A percentile compares a stretch with the other conserved stretches of the same genome.
These are phyloP conservation scores for Mus caroli DNA, from an alignment of 2,797 vertebrate species.

Conservation along the genomic window DNA sequence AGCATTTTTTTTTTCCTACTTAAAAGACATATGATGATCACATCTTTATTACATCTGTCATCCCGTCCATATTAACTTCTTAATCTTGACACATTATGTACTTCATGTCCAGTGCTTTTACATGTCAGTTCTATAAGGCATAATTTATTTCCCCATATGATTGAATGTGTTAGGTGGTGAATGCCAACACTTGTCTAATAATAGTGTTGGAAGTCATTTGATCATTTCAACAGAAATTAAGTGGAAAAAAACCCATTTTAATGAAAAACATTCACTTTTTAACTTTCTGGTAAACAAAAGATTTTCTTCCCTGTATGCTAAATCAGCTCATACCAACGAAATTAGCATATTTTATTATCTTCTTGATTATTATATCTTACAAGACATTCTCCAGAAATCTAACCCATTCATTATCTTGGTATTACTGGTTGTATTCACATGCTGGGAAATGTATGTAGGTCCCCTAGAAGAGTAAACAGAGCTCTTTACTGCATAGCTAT, in stretches of 20 bases:
- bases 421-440: background rate
- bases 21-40: background rate
- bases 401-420: background rate
- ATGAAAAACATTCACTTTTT: background rate
- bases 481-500: background rate
- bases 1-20: background rate
- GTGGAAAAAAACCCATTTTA: background rate
- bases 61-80: background rate
- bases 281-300: background rate
- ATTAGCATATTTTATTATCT: background rate
- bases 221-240: conserved; percentile 13
- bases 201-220: background rate
- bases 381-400: background rate
- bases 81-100: background rate
- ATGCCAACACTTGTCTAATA: background rate
- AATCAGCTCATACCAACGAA: background rate
- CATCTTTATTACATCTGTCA: background rate
- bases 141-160: background rate
- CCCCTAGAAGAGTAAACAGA: background rate
- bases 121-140: background rate
- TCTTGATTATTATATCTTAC: background rate
- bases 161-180: background rate
- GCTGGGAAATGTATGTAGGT: background rate
- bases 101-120: background rate
- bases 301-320: background rate